Percentiles rank a stretch among this genome's conserved stretches.
phyloP scores from a whole-genome alignment of 2,888 invertebrate species.

The Epinotia bilunana region DNA sequence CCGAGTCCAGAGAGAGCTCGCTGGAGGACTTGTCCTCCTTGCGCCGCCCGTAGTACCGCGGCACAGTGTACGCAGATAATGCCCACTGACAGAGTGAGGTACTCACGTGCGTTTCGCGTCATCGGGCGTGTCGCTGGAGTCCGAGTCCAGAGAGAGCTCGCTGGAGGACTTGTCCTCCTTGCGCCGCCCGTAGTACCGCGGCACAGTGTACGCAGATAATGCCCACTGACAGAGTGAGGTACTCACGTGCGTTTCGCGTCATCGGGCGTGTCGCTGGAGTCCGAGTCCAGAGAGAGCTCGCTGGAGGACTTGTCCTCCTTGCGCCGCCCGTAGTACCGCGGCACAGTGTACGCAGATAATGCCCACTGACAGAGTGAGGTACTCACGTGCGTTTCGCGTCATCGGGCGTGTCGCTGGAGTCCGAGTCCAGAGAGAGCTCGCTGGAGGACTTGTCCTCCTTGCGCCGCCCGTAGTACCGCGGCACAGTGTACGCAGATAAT shows the following conservation, averaged over 20 bases:
- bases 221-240: neutral
- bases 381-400: constrained; percentile 69
- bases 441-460: constrained; percentile 79
- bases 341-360: too few relatives aligned
- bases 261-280: constrained; percentile 65
- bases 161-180: constrained; percentile 79
- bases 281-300: constrained; percentile 75
- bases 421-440: constrained; percentile 75
- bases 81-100: neutral
- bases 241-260: constrained; percentile 69
- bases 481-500: too few relatives aligned
- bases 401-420: constrained; percentile 65
- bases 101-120: constrained; percentile 69
- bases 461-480: constrained; percentile 79
- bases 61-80: too few relatives aligned
- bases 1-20: constrained; percentile 75
- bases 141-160: constrained; percentile 75
- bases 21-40: constrained; percentile 79
- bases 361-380: neutral
- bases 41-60: constrained; percentile 79
- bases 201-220: too few relatives aligned
- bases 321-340: constrained; percentile 79
- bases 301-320: constrained; percentile 79
- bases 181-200: constrained; percentile 79
- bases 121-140: constrained; percentile 65